phyloP scores from a whole-genome alignment of 2,113 vertebrate genomes.

The Callionymus lyra region DNA sequence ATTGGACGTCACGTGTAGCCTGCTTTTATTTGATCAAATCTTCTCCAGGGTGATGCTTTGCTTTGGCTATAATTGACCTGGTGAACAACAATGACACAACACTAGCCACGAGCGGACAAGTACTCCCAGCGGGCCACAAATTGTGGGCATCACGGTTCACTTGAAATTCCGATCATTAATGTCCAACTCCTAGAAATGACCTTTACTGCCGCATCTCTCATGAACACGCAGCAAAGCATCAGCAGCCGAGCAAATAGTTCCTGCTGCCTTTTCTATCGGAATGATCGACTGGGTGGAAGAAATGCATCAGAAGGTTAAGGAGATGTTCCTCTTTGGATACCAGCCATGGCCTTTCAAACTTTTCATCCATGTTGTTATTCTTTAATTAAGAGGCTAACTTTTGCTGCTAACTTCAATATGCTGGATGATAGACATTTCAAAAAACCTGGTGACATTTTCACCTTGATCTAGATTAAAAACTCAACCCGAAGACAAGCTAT shows the following conservation, averaged over 20 bases:
- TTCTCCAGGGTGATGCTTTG: too few species aligned
- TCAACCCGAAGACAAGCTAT: too few species aligned
- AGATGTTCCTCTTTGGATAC: too few species aligned
- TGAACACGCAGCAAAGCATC: constrained; percentile 31
- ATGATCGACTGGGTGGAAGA: constrained; percentile 32
- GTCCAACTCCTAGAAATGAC: constrained; percentile 59
- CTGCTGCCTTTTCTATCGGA: constrained; percentile 28
- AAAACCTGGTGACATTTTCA: too few species aligned
- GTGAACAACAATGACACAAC: too few species aligned
- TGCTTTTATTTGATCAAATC: too few species aligned
- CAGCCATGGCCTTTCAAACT: constrained; percentile 13
- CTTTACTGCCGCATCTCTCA: constrained; percentile 52
- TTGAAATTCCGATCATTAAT: constrained; percentile 63
- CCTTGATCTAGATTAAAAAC: too few species aligned
- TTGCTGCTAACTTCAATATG: too few species aligned
- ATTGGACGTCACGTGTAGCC: too few species aligned
- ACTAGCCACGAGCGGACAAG: not conserved
- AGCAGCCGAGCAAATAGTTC: constrained; percentile 35
- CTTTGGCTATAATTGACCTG: too few species aligned
- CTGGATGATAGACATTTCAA: too few species aligned
- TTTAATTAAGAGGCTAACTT: too few species aligned
- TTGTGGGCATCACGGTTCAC: constrained; percentile 28
- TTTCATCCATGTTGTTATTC: not conserved
- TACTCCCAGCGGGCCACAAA: constrained; percentile 14
- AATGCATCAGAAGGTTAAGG: constrained; percentile 26